These are phyloP conservation scores for Arenicola marina DNA, from an alignment of 2,888 invertebrate species.

Conservation along the genomic window DNA sequence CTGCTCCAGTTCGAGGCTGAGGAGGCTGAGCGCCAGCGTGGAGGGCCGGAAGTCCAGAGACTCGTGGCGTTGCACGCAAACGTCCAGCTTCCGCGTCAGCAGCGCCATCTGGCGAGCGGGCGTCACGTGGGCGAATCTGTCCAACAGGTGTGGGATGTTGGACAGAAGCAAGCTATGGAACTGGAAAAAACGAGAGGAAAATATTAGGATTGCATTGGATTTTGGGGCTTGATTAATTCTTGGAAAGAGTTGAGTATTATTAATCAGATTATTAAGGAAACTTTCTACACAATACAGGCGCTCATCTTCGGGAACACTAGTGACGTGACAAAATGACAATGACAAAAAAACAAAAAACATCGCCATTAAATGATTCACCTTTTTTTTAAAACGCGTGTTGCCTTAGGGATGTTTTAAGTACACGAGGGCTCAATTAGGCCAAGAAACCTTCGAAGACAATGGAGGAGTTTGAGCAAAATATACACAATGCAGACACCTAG, in stretches of 20 bases:
- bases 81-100: constrained; percentile 57
- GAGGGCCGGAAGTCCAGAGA: constrained; percentile 75
- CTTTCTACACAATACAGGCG: no score
- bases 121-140: constrained; percentile 48
- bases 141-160: constrained; percentile 53
- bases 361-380: no score
- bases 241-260: no score
- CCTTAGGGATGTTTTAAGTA: no score
- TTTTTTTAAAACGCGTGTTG: no score
- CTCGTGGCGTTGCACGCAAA: constrained; percentile 64
- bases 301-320: no score
- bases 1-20: constrained; percentile 69
- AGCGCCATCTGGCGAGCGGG: constrained; percentile 52
- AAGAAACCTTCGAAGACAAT: no score
- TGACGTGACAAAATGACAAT: no score
- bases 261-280: neutral
- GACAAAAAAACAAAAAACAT: no score
- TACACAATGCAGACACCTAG: no score
- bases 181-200: constrained; percentile 35
- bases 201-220: neutral
- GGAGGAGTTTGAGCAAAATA: no score
- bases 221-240: neutral
- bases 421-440: no score
- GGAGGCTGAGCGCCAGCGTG: constrained; percentile 77
- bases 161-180: constrained; percentile 52